Percentiles rank a stretch among this genome's conserved stretches.
Evolutionary conservation across 1,140 invertebrate genomes (phyloP).

Genomic region (Limonius californicus): DNA sequence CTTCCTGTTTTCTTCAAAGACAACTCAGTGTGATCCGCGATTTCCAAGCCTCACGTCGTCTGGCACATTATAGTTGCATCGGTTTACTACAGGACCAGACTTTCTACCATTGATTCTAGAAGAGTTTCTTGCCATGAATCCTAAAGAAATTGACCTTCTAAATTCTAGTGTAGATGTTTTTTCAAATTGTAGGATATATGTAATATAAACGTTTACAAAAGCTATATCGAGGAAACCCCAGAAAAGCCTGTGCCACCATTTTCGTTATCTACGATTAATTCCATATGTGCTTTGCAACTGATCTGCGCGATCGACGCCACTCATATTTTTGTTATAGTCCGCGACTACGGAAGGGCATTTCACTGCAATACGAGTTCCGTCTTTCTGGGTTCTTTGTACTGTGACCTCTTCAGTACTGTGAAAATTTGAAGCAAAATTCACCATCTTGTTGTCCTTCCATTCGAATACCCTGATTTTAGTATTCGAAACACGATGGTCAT

Average conservation of each 20-base stretch:
- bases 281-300: slow-evolving; percentile 19
- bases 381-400: slow-evolving; percentile 22
- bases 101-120: not conserved
- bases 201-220: slow-evolving; percentile 23
- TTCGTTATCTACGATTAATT: slow-evolving; percentile 15
- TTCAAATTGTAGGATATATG: slow-evolving; percentile 14
- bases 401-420: slow-evolving; percentile 39
- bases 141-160: not conserved
- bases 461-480: slow-evolving; percentile 38
- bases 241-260: slow-evolving; percentile 26
- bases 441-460: slow-evolving; percentile 45
- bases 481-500: slow-evolving; percentile 36
- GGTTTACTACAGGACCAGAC: not conserved
- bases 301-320: slow-evolving; percentile 37
- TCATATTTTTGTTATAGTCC: slow-evolving; percentile 39
- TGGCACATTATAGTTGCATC: slow-evolving; percentile 11
- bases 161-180: slow-evolving; percentile 14
- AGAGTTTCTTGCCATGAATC: not conserved
- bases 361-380: not conserved
- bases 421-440: slow-evolving; percentile 45
- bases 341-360: slow-evolving; percentile 26
- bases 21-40: slow-evolving; percentile 33
- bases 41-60: slow-evolving; percentile 9
- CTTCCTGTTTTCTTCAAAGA: slow-evolving; percentile 40
- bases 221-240: slow-evolving; percentile 26